Evolutionary conservation across 2,113 vertebrate species (phyloP).

Genomic region (Tachycineta bicolor): DNA sequence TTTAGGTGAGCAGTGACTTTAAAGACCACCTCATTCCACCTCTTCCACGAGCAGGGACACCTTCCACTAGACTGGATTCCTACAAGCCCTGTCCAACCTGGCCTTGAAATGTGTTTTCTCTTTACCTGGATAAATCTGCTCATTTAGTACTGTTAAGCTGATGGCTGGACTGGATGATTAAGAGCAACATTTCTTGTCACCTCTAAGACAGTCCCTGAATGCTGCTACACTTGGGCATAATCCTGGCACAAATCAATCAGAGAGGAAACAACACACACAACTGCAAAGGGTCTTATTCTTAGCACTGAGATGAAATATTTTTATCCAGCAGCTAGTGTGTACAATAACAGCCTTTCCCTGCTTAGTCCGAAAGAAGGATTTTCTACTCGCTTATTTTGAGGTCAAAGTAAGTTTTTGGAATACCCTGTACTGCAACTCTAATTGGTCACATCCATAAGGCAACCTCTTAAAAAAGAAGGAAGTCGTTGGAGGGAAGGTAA

Average conservation of each 20-base stretch:
- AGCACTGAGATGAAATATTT: neutral
- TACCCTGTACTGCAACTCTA: neutral
- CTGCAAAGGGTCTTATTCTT: neutral
- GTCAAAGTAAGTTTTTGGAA: neutral
- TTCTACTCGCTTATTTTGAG: neutral
- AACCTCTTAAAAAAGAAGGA: neutral
- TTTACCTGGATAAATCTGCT: neutral
- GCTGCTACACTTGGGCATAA: neutral
- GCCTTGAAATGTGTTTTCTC: neutral
- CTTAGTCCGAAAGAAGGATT: rapidly evolving
- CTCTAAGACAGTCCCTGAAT: neutral
- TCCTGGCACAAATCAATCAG: neutral
- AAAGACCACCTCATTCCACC: neutral
- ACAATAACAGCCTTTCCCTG: neutral
- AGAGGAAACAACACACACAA: neutral
- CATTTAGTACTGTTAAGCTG: neutral
- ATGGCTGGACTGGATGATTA: neutral
- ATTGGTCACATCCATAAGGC: neutral
- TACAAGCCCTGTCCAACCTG: neutral
- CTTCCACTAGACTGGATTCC: neutral
- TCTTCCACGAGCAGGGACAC: neutral
- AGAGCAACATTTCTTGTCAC: neutral
- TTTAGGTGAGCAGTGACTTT: neutral
- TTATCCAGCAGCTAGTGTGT: neutral
- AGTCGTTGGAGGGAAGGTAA: neutral